Evolutionary conservation across 2,113 vertebrate genomes (phyloP).

Genomic region (Carassius carassius): DNA sequence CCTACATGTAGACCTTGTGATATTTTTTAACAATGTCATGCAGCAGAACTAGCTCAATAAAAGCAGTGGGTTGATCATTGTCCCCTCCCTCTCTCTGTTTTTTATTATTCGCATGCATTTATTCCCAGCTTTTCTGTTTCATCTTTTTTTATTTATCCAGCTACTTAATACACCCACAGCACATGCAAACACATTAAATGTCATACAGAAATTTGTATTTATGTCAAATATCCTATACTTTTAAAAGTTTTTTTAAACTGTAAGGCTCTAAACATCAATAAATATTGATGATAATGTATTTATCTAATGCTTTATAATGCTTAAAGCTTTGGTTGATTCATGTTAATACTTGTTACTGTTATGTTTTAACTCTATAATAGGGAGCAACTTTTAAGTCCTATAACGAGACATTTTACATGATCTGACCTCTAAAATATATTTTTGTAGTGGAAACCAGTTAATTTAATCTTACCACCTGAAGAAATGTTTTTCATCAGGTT

Average conservation of each 20-base stretch:
- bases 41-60: conserved; percentile 34
- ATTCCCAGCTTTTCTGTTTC: background rate
- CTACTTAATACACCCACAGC: background rate
- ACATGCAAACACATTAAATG: background rate
- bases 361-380: background rate
- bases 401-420: background rate
- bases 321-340: background rate
- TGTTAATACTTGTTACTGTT: background rate
- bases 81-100: conserved; percentile 1
- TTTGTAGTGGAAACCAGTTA: background rate
- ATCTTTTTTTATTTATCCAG: background rate
- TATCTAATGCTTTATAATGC: background rate
- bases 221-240: background rate
- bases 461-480: background rate
- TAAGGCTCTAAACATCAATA: background rate
- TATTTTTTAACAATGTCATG: conserved; percentile 46
- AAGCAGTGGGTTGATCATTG: conserved; percentile 14
- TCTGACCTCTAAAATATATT: background rate
- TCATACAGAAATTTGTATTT: background rate
- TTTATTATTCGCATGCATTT: background rate
- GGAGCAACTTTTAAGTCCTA: background rate
- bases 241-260: background rate
- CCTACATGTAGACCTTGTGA: conserved; percentile 45
- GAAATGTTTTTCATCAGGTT: background rate
- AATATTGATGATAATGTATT: background rate